Percentiles rank a stretch among this genome's conserved stretches.
Conservation (phyloP, 1,140 invertebrate species). For the Drosophila biarmipes region DNA sequence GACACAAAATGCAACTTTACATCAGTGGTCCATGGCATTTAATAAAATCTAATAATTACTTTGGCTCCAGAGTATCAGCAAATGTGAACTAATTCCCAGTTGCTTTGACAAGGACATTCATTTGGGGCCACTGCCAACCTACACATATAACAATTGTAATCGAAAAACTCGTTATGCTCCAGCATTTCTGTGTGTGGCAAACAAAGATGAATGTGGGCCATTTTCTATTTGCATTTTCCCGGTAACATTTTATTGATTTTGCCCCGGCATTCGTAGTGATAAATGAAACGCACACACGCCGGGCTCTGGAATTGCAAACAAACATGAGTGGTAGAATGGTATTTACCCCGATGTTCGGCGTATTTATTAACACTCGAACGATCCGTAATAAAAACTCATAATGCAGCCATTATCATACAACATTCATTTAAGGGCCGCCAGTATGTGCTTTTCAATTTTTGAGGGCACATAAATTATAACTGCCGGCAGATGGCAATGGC, state of each 20-base stretch:
- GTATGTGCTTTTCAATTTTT: conserved; percentile 18
- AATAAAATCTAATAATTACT: conserved; percentile 17
- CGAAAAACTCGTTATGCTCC: conserved; percentile 50
- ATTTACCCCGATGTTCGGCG: conserved; percentile 7
- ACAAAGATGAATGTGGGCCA: conserved; percentile 49
- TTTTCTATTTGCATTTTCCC: conserved; percentile 64
- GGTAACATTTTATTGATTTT: conserved; percentile 70
- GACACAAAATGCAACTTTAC: background rate
- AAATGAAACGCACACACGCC: conserved; percentile 34
- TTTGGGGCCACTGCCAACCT: conserved; percentile 10
- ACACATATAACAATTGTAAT: conserved; percentile 33
- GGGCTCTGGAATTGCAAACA: conserved; percentile 25
- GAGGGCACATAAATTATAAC: conserved; percentile 65
- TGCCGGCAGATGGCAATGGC: conserved; percentile 69
- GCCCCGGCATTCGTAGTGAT: conserved; percentile 19
- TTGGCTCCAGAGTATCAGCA: background rate
- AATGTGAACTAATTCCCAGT: conserved; percentile 32
- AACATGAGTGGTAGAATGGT: conserved; percentile 27
- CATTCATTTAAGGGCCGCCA: conserved; percentile 30
- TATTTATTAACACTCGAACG: conserved; percentile 62
- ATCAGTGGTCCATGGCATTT: background rate
- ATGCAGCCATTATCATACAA: conserved; percentile 33
- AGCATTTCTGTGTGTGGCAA: conserved; percentile 47
- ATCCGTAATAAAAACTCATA: conserved; percentile 51
- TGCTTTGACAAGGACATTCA: conserved; percentile 35